phyloP scores from a whole-genome alignment of 2,797 vertebrate genomes.

The Emydoidea blandingii region DNA sequence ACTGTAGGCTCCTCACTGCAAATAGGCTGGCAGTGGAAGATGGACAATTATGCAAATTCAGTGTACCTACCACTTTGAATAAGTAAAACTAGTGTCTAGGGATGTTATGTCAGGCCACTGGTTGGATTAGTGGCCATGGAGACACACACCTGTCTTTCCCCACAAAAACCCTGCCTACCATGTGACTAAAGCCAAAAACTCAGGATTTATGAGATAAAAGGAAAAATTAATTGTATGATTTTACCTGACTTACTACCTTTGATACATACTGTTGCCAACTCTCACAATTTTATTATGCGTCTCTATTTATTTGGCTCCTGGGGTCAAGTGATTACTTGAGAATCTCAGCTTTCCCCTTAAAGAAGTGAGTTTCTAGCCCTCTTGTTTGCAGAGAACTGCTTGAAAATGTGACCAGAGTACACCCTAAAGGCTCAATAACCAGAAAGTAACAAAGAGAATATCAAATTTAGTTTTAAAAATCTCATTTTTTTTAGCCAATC shows the following conservation, averaged over 20 bases:
- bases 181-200: background rate
- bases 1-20: too few relatives aligned
- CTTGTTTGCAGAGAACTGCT: background rate
- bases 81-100: background rate
- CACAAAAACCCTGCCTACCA: background rate
- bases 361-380: background rate
- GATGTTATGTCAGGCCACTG: background rate
- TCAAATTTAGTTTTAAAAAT: background rate
- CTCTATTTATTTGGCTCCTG: background rate
- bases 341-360: conserved; percentile 3
- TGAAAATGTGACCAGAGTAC: background rate
- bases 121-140: background rate
- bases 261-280: background rate
- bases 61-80: background rate
- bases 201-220: background rate
- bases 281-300: background rate
- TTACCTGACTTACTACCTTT: background rate
- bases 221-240: background rate
- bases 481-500: background rate
- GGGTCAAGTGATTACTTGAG: background rate
- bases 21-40: background rate
- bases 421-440: background rate
- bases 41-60: fast-evolving
- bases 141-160: background rate
- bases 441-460: background rate